Evolutionary conservation across 2,113 vertebrate genomes (phyloP), one percentile per base, ranked within the genome.

Genomic region (Actenoides lindsayi): DNA sequence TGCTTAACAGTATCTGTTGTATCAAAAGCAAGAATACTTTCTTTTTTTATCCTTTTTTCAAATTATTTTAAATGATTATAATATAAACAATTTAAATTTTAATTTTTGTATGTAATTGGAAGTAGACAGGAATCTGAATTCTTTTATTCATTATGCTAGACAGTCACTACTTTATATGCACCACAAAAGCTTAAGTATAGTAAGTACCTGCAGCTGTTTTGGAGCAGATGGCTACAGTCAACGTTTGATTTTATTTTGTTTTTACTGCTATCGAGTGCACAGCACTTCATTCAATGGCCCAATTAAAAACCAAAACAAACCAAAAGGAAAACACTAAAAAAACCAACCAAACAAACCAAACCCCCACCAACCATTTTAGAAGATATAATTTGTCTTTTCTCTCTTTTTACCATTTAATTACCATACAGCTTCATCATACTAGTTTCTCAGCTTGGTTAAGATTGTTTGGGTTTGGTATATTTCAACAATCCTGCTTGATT

Each of bases 211-310:
- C 94, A 97, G 94, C 94, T 96, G 86, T 89, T 95, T 92, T 53
- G 73, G 64, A 91, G 69, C 96, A 97, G 93, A 96, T 96, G 93
- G 87, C 89, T 82, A 50, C 30, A 92, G 91, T 94, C 78, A 96
- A 73, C 8, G 6, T 62, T 59, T 68, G 81, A 90, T 31, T 60
- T 37, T 89, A 30, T 93, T 87, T 71, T n/a, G 90, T 69, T 56
- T 92, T 93, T 48, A 79, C 28, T 86, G 21, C 28, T 88, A 67
- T 68, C 2, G 31, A 91, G 68, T 78, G 59, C 53, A 92, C 9
- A 86, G n/a, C 13, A 63, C 82, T 95, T 87, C 54, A 80, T 91
- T 91, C 63, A 93, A 71, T 37, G 20, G 35, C n/a, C 21, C 46
- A 91, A 68, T 57, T 73, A 4, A 59, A 81, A 62, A 23, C 18